A percentile compares a stretch with the other conserved stretches of the same genome.
Evolutionary conservation across 2,113 vertebrate species (phyloP).

Genomic region (Cariama cristata): DNA sequence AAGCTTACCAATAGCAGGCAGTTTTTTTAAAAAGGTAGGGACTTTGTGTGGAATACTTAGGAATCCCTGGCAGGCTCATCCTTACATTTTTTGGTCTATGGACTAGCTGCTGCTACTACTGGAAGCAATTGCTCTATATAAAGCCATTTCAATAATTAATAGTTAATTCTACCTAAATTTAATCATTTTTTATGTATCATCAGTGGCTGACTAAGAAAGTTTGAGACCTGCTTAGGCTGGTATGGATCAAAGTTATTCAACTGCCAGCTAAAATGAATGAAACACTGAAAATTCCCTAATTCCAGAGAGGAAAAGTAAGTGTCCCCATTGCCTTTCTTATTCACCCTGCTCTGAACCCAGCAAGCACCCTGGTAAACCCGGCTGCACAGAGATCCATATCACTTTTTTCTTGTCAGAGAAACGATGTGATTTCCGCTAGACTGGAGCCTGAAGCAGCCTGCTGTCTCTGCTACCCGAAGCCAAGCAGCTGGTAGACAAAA

Average conservation of each 20-base stretch:
- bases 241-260: neutral
- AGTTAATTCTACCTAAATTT: neutral
- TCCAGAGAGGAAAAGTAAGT: neutral
- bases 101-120: neutral
- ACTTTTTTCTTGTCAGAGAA: neutral
- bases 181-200: neutral
- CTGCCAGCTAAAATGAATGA: neutral
- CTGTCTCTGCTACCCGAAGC: neutral
- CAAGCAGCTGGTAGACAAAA: neutral
- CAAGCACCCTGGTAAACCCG: neutral
- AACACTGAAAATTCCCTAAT: neutral
- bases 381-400: neutral
- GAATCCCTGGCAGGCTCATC: neutral
- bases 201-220: neutral
- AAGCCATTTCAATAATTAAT: neutral
- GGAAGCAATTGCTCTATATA: neutral
- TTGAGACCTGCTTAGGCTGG: neutral
- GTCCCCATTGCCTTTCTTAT: neutral
- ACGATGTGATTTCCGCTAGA: neutral
- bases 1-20: rapidly evolving
- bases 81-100: neutral
- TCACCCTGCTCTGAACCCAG: neutral
- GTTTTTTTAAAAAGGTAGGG: neutral
- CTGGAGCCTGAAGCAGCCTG: neutral
- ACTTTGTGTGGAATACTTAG: neutral